Base-by-base conservation (phyloP, 2,888 invertebrate species). In the Molorchus minor region DNA sequence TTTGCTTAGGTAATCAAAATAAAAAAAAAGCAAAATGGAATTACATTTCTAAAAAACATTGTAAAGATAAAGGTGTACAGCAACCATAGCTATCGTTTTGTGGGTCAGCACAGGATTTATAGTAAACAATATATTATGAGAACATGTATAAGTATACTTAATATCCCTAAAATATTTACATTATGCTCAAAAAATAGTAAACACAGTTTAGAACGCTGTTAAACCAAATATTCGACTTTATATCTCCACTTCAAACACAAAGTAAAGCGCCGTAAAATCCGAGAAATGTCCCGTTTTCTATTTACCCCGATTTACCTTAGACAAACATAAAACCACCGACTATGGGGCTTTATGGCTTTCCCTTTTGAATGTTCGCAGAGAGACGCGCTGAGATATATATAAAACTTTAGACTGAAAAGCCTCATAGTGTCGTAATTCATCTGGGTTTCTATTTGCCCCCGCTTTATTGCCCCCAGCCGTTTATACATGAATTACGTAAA, bases 401-500 rank as follows among this genome's bases (percentile, higher is more conserved):
- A 43, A 43, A 43, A 21, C 25, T 19, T 25, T 17, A 25, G 20
- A 43, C 43, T 43, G 25, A 43, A 43, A 44, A 21, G 43, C 25
- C 15, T 5, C 10, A 15, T 25, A 20, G n/a, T 43, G 20, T 25
- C 20, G 25, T 20, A 43, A 43, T n/a, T 43, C 43, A 20, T 25
- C 13, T 25, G 13, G 15, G 15, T 17, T 43, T 25, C 25, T 43
- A 43, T 43, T 43, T 43, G 43, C 43, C 7, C 20, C 20, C 43
- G 25, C 15, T 43, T 43, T 43, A 43, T 43, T 43, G 43, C 43
- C 43, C 21, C 43, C 20, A 43, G 43, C 25, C 43, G 43, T 43
- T 21, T 43, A 43, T 43, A 43, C 25, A 43, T 21, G 25, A 43
- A 43, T 43, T 43, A 43, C 25, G 43, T 43, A 43, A 43, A 43